Conservation (phyloP, 2,113 vertebrate species). For the Pipa parva region DNA sequence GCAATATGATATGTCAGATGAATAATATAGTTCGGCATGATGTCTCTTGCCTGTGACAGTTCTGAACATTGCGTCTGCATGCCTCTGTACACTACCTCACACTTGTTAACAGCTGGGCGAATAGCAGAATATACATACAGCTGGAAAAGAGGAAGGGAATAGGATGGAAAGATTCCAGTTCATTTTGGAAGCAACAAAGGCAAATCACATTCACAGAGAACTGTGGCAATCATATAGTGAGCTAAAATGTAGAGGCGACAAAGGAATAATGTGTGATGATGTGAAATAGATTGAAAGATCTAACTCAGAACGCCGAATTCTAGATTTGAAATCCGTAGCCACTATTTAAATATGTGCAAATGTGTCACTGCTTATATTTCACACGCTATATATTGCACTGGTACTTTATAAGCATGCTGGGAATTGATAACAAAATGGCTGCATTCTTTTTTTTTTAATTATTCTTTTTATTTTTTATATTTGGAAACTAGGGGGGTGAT, state of each 20-base stretch:
- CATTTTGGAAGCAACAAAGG: conserved; percentile 38
- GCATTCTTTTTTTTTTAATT: too few species aligned
- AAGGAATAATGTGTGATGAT: conserved; percentile 37
- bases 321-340: neutral
- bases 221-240: conserved; percentile 39
- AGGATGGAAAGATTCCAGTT: conserved; percentile 20
- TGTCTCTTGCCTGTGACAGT: conserved; percentile 39
- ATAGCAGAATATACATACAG: neutral
- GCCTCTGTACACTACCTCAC: conserved; percentile 37
- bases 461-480: too few species aligned
- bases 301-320: conserved; percentile 3
- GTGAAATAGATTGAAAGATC: conserved; percentile 40
- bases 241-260: conserved; percentile 31
- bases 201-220: conserved; percentile 38
- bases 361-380: neutral
- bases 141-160: conserved; percentile 20
- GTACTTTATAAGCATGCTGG: too few species aligned
- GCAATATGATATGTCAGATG: conserved; percentile 40
- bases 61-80: conserved; percentile 23
- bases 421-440: too few species aligned
- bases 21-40: conserved; percentile 26
- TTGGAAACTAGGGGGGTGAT: too few species aligned
- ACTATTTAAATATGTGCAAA: conserved; percentile 8
- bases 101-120: conserved; percentile 37
- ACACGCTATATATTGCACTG: neutral